Base-by-base conservation (phyloP, 2,888 invertebrate genomes). In the Eulithis prunata region DNA sequence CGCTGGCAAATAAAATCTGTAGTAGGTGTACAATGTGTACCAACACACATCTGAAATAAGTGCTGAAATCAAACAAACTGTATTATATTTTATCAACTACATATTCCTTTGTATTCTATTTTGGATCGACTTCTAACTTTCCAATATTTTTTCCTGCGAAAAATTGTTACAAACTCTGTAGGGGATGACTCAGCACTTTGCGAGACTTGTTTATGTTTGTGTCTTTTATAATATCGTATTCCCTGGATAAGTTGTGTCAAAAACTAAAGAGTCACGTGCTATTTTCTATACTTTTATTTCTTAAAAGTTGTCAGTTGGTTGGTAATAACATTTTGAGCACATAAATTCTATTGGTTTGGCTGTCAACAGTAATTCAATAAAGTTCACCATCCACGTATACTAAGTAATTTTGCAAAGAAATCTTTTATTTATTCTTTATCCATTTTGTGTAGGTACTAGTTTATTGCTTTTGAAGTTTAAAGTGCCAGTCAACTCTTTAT, bases 221-320 rank as follows among this genome's bases (percentile, higher is more conserved):
- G 53, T 53, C 53, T 38, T 13, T n/a, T 52, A 32, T 32, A 52
- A 52, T 53, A 53, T 53, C 36, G 53, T 53, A 53, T 53, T 53
- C 53, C 53, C 53, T 53, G 53, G 53, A 38, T 13, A 53, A 13
- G 13, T 38, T 38, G n/a, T 53, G 53, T 53, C 53, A 53, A 53
- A 49, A 53, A 49, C 53, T 53, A 53, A 53, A 53, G 12, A 38
- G 36, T 52, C 52, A 52, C 52, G 52, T 52, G n/a, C 32, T 32
- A 52, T 52, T 32, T 52, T 52, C 52, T 52, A 12, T 52, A 32
- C 32, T 10, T 52, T 32, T 52, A 32, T 32, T 52, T 52, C 51
- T 14, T n/a, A 32, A 21, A 51, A 32, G 51, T 32, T 51, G 51
- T 28, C 51, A 51, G 52, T 10, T 21, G 12, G 52, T 10, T 21